phyloP scores from a whole-genome alignment of 2,797 vertebrate genomes.

The Alca torda region DNA sequence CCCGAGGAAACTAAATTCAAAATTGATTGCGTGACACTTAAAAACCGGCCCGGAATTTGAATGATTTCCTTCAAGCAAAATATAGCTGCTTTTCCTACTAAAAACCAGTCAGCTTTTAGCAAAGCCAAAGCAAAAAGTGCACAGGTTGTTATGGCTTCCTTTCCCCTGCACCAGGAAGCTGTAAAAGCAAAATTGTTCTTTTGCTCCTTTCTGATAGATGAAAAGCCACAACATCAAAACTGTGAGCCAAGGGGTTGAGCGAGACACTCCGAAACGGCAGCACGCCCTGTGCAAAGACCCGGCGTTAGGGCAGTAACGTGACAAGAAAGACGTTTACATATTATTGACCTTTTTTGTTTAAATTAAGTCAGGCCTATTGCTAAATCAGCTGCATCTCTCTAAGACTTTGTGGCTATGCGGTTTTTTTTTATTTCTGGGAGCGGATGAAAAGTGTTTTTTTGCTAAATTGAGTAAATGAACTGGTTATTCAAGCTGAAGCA shows the following conservation, averaged over 20 bases:
- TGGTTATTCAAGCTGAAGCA: neutral
- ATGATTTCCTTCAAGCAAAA: slow-evolving; percentile 6
- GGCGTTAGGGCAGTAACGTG: neutral
- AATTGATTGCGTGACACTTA: slow-evolving; percentile 30
- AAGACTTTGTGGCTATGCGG: neutral
- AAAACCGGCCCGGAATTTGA: slow-evolving; percentile 17
- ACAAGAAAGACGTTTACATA: neutral
- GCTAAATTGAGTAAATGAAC: neutral
- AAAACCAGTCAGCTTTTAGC: neutral
- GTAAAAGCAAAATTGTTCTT: slow-evolving; percentile 27
- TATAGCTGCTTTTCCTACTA: neutral
- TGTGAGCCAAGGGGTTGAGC: neutral
- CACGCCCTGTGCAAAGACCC: neutral
- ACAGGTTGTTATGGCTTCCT: neutral
- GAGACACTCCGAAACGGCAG: neutral
- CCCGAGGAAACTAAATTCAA: slow-evolving; percentile 62
- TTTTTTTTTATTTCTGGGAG: neutral
- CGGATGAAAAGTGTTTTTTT: neutral
- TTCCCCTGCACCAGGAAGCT: neutral
- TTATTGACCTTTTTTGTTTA: neutral
- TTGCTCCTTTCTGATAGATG: neutral
- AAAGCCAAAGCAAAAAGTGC: neutral
- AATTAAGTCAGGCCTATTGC: neutral
- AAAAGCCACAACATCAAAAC: neutral
- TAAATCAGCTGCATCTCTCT: neutral